phyloP scores from a whole-genome alignment of 1,140 invertebrate species.

The Mizuhopecten yessoensis region DNA sequence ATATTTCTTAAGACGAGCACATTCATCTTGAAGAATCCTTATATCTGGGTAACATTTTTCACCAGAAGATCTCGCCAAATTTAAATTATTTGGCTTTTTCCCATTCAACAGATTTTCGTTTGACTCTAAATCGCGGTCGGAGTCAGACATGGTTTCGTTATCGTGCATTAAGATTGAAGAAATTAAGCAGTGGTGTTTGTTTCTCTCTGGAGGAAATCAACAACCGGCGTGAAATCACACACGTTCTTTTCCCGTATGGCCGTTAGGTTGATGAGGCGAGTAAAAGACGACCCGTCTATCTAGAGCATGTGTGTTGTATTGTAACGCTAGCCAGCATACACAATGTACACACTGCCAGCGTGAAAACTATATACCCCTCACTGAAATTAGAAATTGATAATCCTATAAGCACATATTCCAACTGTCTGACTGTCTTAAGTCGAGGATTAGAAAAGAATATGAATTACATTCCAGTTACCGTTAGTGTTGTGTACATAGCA shows the following conservation, averaged over 20 bases:
- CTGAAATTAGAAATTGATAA: not conserved
- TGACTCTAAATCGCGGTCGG: not conserved
- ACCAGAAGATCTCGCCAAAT: not conserved
- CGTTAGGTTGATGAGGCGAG: not conserved
- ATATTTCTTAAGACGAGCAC: slow-evolving; percentile 62
- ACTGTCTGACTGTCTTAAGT: not conserved
- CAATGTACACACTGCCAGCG: not conserved
- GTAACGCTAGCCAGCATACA: not conserved
- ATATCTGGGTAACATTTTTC: not conserved
- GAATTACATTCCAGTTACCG: not conserved
- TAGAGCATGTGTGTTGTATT: not conserved
- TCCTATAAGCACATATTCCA: not conserved
- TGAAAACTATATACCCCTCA: slow-evolving; percentile 13
- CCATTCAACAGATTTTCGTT: slow-evolving; percentile 14
- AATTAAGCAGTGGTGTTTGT: not conserved
- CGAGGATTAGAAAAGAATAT: not conserved
- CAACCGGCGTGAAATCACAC: slow-evolving; percentile 6
- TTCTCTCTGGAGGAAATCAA: not conserved
- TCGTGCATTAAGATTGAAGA: not conserved
- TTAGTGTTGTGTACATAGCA: not conserved
- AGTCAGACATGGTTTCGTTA: not conserved
- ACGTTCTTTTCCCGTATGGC: not conserved
- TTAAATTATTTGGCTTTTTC: slow-evolving; percentile 29
- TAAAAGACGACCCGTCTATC: not conserved
- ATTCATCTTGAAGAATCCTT: slow-evolving; percentile 58